Evolutionary conservation across 2,888 invertebrate genomes (phyloP).

Genomic region (Megaustenia siamemsis): DNA sequence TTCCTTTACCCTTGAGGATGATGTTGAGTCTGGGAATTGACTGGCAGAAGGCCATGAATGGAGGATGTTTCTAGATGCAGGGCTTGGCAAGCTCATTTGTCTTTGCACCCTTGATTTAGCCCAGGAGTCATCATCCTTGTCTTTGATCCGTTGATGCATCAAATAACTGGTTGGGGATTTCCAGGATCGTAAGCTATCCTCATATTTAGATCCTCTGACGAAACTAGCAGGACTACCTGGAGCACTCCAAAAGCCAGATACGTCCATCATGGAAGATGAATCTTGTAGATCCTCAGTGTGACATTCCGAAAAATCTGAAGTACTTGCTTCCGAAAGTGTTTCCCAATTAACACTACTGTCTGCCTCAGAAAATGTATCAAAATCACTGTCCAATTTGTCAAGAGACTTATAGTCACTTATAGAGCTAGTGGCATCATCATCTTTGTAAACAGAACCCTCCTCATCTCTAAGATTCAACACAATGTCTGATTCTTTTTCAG

Average conservation of each 20-base stretch:
- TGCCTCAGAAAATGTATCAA: constrained; percentile 13
- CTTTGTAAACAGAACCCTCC: neutral
- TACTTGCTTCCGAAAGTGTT: constrained; percentile 32
- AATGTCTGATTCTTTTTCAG: neutral
- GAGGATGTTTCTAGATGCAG: constrained; percentile 12
- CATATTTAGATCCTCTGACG: constrained; percentile 30
- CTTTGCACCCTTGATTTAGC: constrained; percentile 4
- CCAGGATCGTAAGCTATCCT: neutral
- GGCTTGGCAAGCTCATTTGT: constrained; percentile 20
- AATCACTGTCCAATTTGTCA: neutral
- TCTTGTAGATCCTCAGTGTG: neutral
- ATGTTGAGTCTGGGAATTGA: neutral
- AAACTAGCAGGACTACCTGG: constrained; percentile 31
- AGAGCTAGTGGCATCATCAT: constrained; percentile 24
- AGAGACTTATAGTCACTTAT: neutral
- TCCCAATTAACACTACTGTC: constrained; percentile 5
- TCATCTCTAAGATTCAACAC: neutral
- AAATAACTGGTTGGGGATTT: constrained; percentile 4
- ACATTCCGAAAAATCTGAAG: neutral
- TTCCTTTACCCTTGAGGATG: neutral
- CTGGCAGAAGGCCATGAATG: constrained; percentile 41
- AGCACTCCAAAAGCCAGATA: constrained; percentile 19
- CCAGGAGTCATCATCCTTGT: constrained; percentile 1
- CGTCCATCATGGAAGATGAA: constrained; percentile 7
- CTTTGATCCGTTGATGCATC: neutral